Conservation (phyloP, 2,888 invertebrate species). For the Leucophenga montana region DNA sequence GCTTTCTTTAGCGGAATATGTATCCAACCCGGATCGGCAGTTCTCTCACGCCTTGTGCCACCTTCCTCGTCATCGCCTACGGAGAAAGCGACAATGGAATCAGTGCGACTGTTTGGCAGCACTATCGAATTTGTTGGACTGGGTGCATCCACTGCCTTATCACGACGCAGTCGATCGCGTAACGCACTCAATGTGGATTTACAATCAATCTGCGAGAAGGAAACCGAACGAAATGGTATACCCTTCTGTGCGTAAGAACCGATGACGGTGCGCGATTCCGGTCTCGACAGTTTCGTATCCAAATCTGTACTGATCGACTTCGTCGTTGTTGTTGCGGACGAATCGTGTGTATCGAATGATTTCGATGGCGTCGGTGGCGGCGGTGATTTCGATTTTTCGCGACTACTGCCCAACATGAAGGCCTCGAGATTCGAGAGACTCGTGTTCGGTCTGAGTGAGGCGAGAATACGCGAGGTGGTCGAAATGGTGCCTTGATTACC, state of each 20-base stretch:
- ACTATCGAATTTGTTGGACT: slow-evolving; percentile 50
- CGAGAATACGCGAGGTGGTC: slow-evolving; percentile 49
- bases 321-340: slow-evolving; percentile 35
- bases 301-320: slow-evolving; percentile 59
- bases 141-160: slow-evolving; percentile 65
- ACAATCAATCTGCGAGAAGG: slow-evolving; percentile 90
- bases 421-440: slow-evolving; percentile 71
- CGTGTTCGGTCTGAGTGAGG: slow-evolving; percentile 65
- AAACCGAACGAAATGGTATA: slow-evolving; percentile 87
- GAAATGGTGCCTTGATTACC: slow-evolving; percentile 33
- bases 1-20: slow-evolving; percentile 66
- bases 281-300: slow-evolving; percentile 74
- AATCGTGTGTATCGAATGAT: slow-evolving; percentile 16
- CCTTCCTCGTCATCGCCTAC: slow-evolving; percentile 46
- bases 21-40: slow-evolving; percentile 59
- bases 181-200: slow-evolving; percentile 71
- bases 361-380: slow-evolving; percentile 45
- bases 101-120: slow-evolving; percentile 42
- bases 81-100: slow-evolving; percentile 54
- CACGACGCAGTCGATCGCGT: slow-evolving; percentile 67
- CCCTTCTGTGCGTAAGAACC: slow-evolving; percentile 79
- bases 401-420: slow-evolving; percentile 58
- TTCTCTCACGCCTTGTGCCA: slow-evolving; percentile 38
- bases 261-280: slow-evolving; percentile 77
- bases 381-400: slow-evolving; percentile 66